Conservation (phyloP, 2,797 vertebrate genomes). For the Characodon lateralis region DNA sequence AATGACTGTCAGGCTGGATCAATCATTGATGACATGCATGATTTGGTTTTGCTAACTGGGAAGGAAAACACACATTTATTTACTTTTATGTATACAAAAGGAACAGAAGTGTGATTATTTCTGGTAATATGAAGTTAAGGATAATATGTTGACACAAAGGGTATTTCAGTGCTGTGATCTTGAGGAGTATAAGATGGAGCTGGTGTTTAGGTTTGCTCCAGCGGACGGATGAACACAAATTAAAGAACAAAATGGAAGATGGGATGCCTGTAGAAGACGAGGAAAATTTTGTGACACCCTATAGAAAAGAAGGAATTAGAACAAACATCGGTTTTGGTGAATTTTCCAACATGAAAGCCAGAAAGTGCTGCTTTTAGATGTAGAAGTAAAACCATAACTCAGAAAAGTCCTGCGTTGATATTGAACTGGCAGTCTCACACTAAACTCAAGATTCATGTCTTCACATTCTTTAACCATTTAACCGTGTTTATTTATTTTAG, state of each 20-base stretch:
- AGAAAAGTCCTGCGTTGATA: neutral
- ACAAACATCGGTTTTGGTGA: neutral
- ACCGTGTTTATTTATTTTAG: neutral
- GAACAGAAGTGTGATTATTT: neutral
- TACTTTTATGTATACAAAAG: neutral
- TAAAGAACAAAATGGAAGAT: neutral
- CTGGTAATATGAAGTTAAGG: neutral
- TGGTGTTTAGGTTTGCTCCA: neutral
- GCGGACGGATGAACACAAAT: neutral
- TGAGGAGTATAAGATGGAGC: neutral
- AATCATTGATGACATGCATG: neutral
- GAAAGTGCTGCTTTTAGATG: neutral
- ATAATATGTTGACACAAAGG: too few species aligned
- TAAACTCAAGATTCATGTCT: neutral
- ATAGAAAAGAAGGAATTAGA: neutral
- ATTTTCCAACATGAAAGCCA: neutral
- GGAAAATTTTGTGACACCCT: neutral
- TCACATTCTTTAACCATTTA: conserved; percentile 7
- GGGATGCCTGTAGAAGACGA: too few species aligned
- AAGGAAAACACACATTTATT: neutral
- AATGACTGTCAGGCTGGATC: neutral
- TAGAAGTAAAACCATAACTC: neutral
- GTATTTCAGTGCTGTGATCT: neutral
- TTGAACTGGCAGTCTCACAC: neutral
- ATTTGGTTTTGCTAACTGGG: neutral